These are phyloP conservation scores for Bellardia pandia DNA, from an alignment of 2,888 invertebrate species.

Conservation along the genomic window DNA sequence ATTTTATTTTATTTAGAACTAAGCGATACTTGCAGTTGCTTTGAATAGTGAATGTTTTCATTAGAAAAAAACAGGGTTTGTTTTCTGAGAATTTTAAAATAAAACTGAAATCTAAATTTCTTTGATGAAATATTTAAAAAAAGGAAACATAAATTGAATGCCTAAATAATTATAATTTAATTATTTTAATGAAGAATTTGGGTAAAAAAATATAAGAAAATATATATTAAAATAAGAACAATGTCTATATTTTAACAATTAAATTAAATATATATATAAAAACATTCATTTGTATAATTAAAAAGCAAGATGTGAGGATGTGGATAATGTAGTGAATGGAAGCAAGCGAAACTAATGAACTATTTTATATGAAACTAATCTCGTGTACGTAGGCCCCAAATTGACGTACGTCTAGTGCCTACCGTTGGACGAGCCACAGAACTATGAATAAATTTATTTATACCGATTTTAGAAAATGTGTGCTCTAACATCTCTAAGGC, in stretches of 20 bases:
- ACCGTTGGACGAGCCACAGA: conserved; percentile 96
- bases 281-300: conserved; percentile 55
- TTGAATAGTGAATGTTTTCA: conserved; percentile 19
- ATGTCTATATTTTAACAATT: conserved; percentile 48
- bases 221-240: conserved; percentile 27
- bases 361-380: conserved; percentile 85
- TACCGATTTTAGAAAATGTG: conserved; percentile 86
- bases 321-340: background rate
- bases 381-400: conserved; percentile 94
- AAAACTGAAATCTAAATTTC: background rate
- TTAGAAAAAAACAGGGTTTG: background rate
- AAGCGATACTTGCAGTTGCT: conserved; percentile 31
- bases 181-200: conserved; percentile 19
- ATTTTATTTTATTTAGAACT: conserved; percentile 59
- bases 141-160: conserved; percentile 25
- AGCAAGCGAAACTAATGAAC: conserved; percentile 8
- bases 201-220: conserved; percentile 17
- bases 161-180: too few relatives aligned
- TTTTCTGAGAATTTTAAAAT: background rate
- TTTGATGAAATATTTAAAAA: conserved; percentile 14
- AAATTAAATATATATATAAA: conserved; percentile 44
- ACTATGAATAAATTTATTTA: conserved; percentile 92
- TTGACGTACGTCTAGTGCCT: conserved; percentile 92
- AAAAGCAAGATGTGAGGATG: conserved; percentile 24
- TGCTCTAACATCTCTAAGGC: conserved; percentile 85